Evolutionary conservation across 2,888 invertebrate species (phyloP).

Genomic region (Drosophila gaucha): DNA sequence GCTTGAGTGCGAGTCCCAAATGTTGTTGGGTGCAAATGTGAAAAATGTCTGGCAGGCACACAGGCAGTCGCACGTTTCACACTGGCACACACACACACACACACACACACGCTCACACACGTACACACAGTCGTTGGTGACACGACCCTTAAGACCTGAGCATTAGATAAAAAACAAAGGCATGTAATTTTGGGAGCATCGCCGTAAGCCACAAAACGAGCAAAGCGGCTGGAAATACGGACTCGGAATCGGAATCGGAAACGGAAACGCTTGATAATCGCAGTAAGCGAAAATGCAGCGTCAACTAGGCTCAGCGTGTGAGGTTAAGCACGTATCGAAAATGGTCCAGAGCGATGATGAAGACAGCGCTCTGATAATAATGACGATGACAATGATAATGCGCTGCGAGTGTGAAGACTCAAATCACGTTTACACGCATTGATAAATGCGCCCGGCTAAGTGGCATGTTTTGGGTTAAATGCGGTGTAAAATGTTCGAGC

Average conservation of each 20-base stretch:
- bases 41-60: slow-evolving; percentile 47
- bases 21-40: slow-evolving; percentile 54
- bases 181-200: slow-evolving; percentile 66
- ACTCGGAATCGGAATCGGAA: slow-evolving; percentile 48
- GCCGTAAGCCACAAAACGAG: slow-evolving; percentile 71
- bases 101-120: neutral
- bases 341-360: slow-evolving; percentile 25
- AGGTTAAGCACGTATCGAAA: slow-evolving; percentile 58
- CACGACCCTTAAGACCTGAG: no score
- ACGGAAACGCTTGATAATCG: slow-evolving; percentile 75
- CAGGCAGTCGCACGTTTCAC: slow-evolving; percentile 35
- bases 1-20: slow-evolving; percentile 16
- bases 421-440: slow-evolving; percentile 70
- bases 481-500: slow-evolving; percentile 61
- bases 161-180: slow-evolving; percentile 76
- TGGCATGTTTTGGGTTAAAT: slow-evolving; percentile 74
- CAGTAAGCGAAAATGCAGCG: slow-evolving; percentile 68
- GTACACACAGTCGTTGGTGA: neutral
- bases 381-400: slow-evolving; percentile 47
- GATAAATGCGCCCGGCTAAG: slow-evolving; percentile 67
- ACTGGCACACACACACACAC: slow-evolving; percentile 7
- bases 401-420: slow-evolving; percentile 31
- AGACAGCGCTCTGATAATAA: slow-evolving; percentile 28
- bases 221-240: slow-evolving; percentile 32
- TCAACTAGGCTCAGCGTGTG: slow-evolving; percentile 45